These are phyloP conservation scores for Fragum whitleyi DNA, from an alignment of 2,888 invertebrate genomes.

Conservation along the genomic window DNA sequence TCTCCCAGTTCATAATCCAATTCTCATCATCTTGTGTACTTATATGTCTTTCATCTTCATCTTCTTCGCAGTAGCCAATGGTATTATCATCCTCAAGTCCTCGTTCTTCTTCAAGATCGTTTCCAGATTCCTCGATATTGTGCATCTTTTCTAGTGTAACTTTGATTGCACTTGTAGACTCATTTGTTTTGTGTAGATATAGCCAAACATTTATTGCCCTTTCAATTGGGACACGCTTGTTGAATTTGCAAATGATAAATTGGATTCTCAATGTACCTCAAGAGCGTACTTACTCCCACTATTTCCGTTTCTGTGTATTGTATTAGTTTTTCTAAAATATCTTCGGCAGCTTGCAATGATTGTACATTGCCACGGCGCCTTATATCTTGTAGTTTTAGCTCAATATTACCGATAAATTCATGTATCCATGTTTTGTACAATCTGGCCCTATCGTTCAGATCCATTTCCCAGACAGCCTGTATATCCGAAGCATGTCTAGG, in stretches of 20 bases:
- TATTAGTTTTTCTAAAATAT: slow-evolving; percentile 9
- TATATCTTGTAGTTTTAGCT: slow-evolving; percentile 9
- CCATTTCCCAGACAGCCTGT: slow-evolving; percentile 30
- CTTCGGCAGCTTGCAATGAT: neutral
- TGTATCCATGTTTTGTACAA: slow-evolving; percentile 58
- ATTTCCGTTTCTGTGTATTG: neutral
- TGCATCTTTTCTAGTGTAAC: slow-evolving; percentile 12
- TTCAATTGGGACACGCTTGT: neutral
- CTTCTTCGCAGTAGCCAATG: neutral
- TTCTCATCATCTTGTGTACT: neutral
- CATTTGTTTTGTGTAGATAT: slow-evolving; percentile 27
- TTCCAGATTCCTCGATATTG: slow-evolving; percentile 15
- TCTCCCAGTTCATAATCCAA: slow-evolving; percentile 37
- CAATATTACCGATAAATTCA: slow-evolving; percentile 26
- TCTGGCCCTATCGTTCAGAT: slow-evolving; percentile 40
- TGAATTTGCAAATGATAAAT: neutral
- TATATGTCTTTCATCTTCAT: neutral
- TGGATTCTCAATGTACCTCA: neutral
- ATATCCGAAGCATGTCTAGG: slow-evolving; percentile 13
- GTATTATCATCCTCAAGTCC: slow-evolving; percentile 47
- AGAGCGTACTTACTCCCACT: neutral
- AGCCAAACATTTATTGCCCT: slow-evolving; percentile 45
- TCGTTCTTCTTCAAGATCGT: slow-evolving; percentile 59
- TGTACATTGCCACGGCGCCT: no score
- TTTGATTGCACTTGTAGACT: slow-evolving; percentile 20